Conservation (phyloP, 2,113 vertebrate species). For the Rhinopomastus cyanomelas region DNA sequence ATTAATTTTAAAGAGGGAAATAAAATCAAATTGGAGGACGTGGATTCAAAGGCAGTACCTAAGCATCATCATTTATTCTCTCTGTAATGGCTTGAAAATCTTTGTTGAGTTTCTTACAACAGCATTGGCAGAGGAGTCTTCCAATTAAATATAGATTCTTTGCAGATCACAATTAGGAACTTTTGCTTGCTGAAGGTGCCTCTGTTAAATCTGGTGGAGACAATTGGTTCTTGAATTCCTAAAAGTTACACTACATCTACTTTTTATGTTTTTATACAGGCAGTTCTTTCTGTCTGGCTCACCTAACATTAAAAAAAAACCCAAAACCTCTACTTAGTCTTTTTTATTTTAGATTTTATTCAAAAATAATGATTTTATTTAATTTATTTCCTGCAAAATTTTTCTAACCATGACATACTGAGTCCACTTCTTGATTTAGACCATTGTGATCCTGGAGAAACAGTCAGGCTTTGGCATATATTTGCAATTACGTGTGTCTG, state of each 20-base stretch:
- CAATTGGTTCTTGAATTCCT: slow-evolving; percentile 22
- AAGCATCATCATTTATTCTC: neutral
- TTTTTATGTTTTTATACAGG: neutral
- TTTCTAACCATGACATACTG: neutral
- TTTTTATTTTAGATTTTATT: neutral
- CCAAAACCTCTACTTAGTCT: too few species aligned
- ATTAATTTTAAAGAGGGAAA: slow-evolving; percentile 61
- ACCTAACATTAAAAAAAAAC: neutral
- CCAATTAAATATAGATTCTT: slow-evolving; percentile 40
- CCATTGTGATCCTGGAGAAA: neutral
- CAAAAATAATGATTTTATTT: slow-evolving; percentile 4
- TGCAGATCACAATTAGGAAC: slow-evolving; percentile 5
- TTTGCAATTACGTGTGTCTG: neutral
- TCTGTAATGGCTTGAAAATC: slow-evolving; percentile 28
- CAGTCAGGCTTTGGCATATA: neutral
- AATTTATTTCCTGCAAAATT: slow-evolving; percentile 6
- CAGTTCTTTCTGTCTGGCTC: neutral
- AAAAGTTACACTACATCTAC: neutral
- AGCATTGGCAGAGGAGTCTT: slow-evolving; percentile 25
- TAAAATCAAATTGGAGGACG: slow-evolving; percentile 50
- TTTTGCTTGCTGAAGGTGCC: slow-evolving; percentile 23
- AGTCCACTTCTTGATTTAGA: neutral
- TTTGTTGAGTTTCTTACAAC: neutral
- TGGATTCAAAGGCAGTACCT: slow-evolving; percentile 42
- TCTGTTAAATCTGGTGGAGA: slow-evolving; percentile 7